Percentiles rank a stretch among this genome's conserved stretches.
These are phyloP conservation scores for Dicrurus megarhynchus DNA, from an alignment of 2,113 vertebrate species.

Conservation along the genomic window DNA sequence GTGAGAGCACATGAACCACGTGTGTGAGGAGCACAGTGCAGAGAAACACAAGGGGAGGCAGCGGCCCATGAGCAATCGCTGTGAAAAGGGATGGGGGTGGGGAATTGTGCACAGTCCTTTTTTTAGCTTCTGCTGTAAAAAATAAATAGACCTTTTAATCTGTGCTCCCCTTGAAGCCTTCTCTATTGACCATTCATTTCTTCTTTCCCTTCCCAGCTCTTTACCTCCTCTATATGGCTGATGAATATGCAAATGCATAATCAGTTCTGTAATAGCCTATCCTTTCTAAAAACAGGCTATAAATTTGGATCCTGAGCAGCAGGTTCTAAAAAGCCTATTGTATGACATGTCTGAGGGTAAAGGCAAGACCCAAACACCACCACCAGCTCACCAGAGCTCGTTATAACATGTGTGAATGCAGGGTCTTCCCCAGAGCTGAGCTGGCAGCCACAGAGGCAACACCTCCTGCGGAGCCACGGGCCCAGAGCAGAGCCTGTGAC, in stretches of 20 bases:
- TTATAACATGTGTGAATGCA: background rate
- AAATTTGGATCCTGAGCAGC: slow-evolving; percentile 39
- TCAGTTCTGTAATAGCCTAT: slow-evolving; percentile 24
- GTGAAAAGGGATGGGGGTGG: slow-evolving; percentile 11
- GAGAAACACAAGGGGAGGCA: background rate
- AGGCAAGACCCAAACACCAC: background rate
- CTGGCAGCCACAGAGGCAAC: background rate
- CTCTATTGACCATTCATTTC: slow-evolving; percentile 54
- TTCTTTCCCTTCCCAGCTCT: slow-evolving; percentile 12
- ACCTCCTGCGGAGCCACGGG: background rate
- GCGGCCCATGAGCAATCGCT: slow-evolving; percentile 12
- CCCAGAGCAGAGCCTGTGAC: background rate
- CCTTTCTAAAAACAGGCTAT: slow-evolving; percentile 36
- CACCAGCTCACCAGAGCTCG: background rate
- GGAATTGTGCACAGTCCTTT: background rate
- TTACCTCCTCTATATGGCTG: slow-evolving; percentile 26
- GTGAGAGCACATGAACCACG: background rate
- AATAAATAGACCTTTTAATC: slow-evolving; percentile 40
- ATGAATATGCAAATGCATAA: slow-evolving; percentile 51
- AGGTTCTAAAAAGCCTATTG: slow-evolving; percentile 37
- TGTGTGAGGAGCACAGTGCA: background rate
- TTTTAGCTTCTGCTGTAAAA: slow-evolving; percentile 7
- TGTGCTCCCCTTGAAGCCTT: background rate
- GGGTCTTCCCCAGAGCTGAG: background rate
- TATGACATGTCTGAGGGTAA: background rate